These are phyloP conservation scores for Ammodytes dubius DNA, from an alignment of 2,113 vertebrate species.

Conservation along the genomic window DNA sequence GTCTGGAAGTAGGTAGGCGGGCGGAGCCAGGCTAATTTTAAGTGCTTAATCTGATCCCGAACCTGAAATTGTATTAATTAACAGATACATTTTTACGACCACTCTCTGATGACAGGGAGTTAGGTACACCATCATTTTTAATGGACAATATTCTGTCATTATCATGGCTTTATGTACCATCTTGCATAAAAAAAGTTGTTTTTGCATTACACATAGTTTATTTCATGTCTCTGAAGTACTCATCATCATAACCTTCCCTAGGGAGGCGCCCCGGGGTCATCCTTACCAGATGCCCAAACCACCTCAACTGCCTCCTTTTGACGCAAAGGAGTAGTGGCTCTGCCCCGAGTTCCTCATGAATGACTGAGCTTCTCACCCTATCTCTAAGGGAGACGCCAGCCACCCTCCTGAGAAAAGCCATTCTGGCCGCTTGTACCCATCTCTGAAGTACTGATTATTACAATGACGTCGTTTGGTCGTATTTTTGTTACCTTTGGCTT, in stretches of 20 bases:
- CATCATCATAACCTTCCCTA: slow-evolving; percentile 37
- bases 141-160: slow-evolving; percentile 48
- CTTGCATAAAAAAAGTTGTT: slow-evolving; percentile 26
- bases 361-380: too few relatives aligned
- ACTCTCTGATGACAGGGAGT: slow-evolving; percentile 55
- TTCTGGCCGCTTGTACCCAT: background rate
- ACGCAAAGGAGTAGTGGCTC: too few relatives aligned
- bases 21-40: too few relatives aligned
- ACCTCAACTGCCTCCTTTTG: too few relatives aligned
- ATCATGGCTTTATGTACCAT: slow-evolving; percentile 37
- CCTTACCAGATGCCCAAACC: too few relatives aligned
- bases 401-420: too few relatives aligned
- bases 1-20: too few relatives aligned
- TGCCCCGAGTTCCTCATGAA: too few relatives aligned
- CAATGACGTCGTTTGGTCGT: slow-evolving; percentile 50
- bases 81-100: slow-evolving; percentile 49
- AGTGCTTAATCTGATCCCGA: too few relatives aligned
- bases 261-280: too few relatives aligned
- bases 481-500: slow-evolving; percentile 60
- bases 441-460: slow-evolving; percentile 55
- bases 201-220: slow-evolving; percentile 23
- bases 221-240: slow-evolving; percentile 49
- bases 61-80: background rate
- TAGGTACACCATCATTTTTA: slow-evolving; percentile 32
- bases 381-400: too few relatives aligned